Base-by-base conservation (phyloP, 2,113 vertebrate species). In the Ibidorhyncha struthersii region DNA sequence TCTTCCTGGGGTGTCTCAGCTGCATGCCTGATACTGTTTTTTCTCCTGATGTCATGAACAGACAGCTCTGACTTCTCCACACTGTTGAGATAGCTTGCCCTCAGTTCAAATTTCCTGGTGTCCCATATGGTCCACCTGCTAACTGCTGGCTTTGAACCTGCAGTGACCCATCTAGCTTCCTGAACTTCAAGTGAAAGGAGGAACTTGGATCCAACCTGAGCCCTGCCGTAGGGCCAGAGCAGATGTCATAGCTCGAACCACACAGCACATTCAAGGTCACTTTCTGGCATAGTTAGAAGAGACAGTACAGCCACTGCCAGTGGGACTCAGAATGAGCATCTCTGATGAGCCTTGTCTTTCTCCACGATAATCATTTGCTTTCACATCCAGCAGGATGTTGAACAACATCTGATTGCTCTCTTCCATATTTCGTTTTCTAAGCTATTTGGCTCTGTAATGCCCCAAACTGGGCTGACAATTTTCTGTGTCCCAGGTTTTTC, bases 141-240 rank as follows among this genome's bases (percentile, higher is more conserved):
- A 55, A 34, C 53, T 50, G n/a, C 36, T 80, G 53, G 8, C 47
- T 89, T 79, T 4, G 2, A 62, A 13, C 47, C 22, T 74, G 18
- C 26, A 21, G 41, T 34, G 32, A 71, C 23, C 12, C 15, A 7
- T 8, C 36, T 43, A 49, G 9, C 47, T 89, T 58, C 32, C 61
- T 14, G 5, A 79, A 62, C 27, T 85, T 80, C n/a, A 41, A 18
- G 41, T 58, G 76, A 40, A 63, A 63, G 17, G 6, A 14, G 21
- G 6, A 52, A 43, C 36, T 18, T 62, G 55, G 32, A 17, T 63
- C 49, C 50, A 50, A 8, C 32, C 8, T 27, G 16, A 69, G 53
- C 36, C 30, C 58, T 73, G 45, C 23, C 0, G 0, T 7, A 34
- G 29, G 16, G 16, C n/a, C 49, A 50, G 19, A 15, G 19, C 0